Conservation (phyloP, 2,113 vertebrate species). For the Nettapus auritus region DNA sequence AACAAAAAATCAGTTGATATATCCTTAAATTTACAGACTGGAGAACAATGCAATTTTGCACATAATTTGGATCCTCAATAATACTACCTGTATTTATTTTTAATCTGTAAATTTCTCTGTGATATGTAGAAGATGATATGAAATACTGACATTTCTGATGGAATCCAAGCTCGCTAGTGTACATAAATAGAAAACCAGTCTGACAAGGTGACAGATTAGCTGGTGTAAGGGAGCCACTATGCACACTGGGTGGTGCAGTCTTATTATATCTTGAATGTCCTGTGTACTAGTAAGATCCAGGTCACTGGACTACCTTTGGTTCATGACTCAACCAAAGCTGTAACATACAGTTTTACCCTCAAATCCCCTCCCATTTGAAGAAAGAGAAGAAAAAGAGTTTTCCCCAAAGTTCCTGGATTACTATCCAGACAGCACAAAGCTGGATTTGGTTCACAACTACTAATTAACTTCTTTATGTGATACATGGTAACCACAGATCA, state of each 20-base stretch:
- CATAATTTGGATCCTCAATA: neutral
- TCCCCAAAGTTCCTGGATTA: neutral
- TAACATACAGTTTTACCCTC: neutral
- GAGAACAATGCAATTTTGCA: neutral
- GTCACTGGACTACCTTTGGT: neutral
- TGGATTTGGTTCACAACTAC: neutral
- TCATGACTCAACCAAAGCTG: neutral
- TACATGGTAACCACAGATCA: neutral
- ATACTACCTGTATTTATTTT: neutral
- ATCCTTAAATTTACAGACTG: neutral
- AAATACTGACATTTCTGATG: neutral
- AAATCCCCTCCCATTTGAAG: neutral
- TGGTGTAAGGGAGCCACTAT: neutral
- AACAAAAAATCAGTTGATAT: neutral
- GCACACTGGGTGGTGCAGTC: neutral
- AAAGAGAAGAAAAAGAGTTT: neutral
- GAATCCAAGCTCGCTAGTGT: neutral
- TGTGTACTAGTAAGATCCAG: neutral
- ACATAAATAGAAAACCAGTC: neutral
- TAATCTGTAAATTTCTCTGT: neutral
- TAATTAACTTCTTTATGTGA: neutral
- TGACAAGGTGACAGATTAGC: conserved; percentile 14
- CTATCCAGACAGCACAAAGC: neutral
- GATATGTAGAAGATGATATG: neutral
- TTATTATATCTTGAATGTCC: neutral